Percentiles rank a stretch among this genome's conserved stretches.
Conservation (phyloP, 2,888 invertebrate genomes). For the Synanthedon andrenaeformis region DNA sequence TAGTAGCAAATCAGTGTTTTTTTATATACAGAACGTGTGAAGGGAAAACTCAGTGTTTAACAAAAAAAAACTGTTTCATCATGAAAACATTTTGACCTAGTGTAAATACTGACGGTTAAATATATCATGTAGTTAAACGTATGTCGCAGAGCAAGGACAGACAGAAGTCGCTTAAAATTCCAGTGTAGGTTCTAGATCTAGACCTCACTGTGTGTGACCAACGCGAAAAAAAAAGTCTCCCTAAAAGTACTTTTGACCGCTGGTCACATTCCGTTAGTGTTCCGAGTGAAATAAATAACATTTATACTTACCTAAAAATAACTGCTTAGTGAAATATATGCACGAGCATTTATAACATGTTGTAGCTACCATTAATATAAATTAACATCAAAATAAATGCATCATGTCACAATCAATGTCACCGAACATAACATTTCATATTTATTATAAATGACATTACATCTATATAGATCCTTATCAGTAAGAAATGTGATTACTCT, state of each 20-base stretch:
- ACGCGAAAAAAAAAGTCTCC: too few species aligned
- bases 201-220: background rate
- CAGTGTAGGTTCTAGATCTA: conserved; percentile 5
- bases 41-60: conserved; percentile 35
- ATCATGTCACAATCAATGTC: conserved; percentile 67
- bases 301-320: conserved; percentile 42
- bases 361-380: conserved; percentile 67
- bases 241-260: conserved; percentile 17
- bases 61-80: conserved; percentile 60
- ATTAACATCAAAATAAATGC: conserved; percentile 70
- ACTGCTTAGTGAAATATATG: conserved; percentile 52
- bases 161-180: conserved; percentile 53
- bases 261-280: conserved; percentile 28
- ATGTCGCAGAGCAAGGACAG: conserved; percentile 44
- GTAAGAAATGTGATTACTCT: conserved; percentile 62
- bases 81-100: conserved; percentile 47
- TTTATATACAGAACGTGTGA: conserved; percentile 48
- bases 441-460: conserved; percentile 27
- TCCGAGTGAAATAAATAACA: conserved; percentile 49
- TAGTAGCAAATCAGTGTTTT: conserved; percentile 25
- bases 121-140: too few species aligned
- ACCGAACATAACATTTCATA: conserved; percentile 50
- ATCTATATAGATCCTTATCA: conserved; percentile 54
- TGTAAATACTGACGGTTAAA: conserved; percentile 49
- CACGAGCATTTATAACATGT: conserved; percentile 62